Evolutionary conservation across 2,888 invertebrate genomes (phyloP), one percentile per base, ranked within the genome.

Genomic region (Tribolium freemani): DNA sequence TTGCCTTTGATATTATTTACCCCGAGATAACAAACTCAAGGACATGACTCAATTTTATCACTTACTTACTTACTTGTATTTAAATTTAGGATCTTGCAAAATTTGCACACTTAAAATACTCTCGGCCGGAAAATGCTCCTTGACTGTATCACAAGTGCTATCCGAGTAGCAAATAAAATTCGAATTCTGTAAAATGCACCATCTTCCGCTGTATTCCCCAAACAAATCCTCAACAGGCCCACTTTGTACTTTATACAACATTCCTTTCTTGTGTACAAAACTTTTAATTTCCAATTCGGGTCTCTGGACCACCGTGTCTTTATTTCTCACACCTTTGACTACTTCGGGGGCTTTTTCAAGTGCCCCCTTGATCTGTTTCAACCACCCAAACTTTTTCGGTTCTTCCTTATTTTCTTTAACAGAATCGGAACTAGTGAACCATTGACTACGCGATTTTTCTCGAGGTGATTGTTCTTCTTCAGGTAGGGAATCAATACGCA

Each of bases 161-260:
- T 95, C 95, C 3, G 91, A 87, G 80, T 92, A 94, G 81, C 94
- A 93, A 76, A 91, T 89, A 26, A 96, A 87, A 81, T 92, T 92
- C 51, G 92, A 90, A 76, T 93, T 93, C 3, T 92, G 90, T 20
- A 95, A 84, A 46, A 93, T 90, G 82, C 93, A 93, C 86, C 91
- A 92, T 48, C 93, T 88, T n/a, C 89, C 89, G 74, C 93, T 92
- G 81, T 93, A 90, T 83, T 95, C 94, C 75, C 93, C 94, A 61
- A 94, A 90, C 68, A 93, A 87, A 76, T 93, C 92, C 77, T 93
- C 93, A 1, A 93, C 92, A 0, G 91, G 90, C 5, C 92, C 91
- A 5, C 88, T 88, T 3, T 88, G 88, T 45, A 90, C 87, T 79
- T 89, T 88, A 71, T 90, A 91, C 73, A 93, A 84, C 78, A 89